These are phyloP conservation scores for Bos indicus DNA, from an alignment of 2,113 vertebrate species.

Conservation along the genomic window DNA sequence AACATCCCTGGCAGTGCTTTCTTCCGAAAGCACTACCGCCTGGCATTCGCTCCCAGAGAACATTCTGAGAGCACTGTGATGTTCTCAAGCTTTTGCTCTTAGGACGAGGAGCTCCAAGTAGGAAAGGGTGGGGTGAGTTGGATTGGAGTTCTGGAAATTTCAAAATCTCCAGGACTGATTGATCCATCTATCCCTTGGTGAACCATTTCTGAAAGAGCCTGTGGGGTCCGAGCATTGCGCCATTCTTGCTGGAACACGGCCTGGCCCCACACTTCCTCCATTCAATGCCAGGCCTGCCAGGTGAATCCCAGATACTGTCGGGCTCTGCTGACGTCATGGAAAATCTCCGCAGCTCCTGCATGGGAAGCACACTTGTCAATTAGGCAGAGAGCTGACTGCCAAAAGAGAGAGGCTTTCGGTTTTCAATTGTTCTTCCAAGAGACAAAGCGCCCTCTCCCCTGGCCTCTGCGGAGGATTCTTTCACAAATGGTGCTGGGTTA, in stretches of 20 bases:
- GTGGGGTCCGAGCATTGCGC: neutral
- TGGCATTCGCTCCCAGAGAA: neutral
- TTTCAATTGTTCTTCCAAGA: neutral
- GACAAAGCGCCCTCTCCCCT: neutral
- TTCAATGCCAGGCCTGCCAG: neutral
- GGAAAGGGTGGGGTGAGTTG: neutral
- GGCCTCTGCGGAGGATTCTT: neutral
- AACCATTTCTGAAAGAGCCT: accelerated
- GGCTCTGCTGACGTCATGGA: slow-evolving; percentile 31
- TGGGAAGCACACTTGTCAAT: neutral
- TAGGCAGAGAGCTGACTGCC: neutral
- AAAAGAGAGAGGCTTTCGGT: neutral
- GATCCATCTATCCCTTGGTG: neutral
- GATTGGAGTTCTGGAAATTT: neutral
- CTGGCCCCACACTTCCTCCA: neutral
- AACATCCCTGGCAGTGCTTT: neutral
- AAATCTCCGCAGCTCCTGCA: neutral
- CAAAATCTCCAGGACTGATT: neutral
- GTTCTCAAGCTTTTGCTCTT: neutral
- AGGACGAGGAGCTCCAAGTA: neutral
- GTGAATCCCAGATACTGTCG: neutral
- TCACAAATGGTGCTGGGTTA: accelerated
- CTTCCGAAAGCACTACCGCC: neutral
- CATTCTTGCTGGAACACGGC: neutral
- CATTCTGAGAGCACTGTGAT: neutral